A percentile compares a stretch with the other conserved stretches of the same genome.
Evolutionary conservation across 2,797 vertebrate species (phyloP).

Genomic region (Ispidina picta): DNA sequence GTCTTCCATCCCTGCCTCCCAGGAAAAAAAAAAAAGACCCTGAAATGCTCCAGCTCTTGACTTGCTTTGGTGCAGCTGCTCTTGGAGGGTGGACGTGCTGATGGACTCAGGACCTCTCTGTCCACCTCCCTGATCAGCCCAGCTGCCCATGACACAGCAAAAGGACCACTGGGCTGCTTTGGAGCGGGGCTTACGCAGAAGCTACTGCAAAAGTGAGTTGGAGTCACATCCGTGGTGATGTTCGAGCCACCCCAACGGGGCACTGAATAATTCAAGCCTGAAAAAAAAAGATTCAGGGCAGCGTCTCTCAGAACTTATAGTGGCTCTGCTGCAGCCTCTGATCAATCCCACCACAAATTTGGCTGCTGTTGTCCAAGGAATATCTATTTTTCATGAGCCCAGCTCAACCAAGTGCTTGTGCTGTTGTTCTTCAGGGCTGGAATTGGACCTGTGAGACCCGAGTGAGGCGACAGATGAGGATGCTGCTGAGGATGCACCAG

Average conservation of each 20-base stretch:
- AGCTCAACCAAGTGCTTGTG: background rate
- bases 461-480: background rate
- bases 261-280: background rate
- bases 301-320: background rate
- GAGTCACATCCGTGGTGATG: background rate
- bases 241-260: background rate
- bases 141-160: rapidly evolving
- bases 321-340: background rate
- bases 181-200: rapidly evolving
- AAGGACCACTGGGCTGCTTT: background rate
- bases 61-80: background rate
- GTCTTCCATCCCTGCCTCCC: background rate
- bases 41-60: background rate
- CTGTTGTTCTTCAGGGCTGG: background rate
- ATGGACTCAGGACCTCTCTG: rapidly evolving
- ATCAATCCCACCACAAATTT: background rate
- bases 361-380: background rate
- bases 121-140: background rate
- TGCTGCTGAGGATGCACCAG: background rate
- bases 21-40: background rate
- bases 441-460: background rate
- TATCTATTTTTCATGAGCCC: background rate
- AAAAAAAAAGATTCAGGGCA: background rate
- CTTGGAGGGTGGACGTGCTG: rapidly evolving
- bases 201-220: rapidly evolving